These are phyloP conservation scores for Hydrolagus colliei DNA, from an alignment of 2,797 vertebrate genomes.

Conservation along the genomic window DNA sequence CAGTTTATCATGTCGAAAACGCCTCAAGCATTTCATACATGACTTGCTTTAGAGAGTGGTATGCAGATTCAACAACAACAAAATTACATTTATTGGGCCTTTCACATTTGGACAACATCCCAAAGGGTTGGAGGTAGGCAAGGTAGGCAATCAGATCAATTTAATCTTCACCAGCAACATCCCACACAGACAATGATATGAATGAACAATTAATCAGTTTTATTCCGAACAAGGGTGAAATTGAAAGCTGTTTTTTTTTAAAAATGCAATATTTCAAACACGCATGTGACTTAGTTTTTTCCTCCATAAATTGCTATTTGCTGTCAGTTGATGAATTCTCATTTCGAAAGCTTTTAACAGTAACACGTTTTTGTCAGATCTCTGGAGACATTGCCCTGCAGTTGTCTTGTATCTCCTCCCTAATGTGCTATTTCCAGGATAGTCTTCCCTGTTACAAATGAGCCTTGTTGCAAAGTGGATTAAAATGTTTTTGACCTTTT, in stretches of 20 bases:
- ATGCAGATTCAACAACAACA: no score
- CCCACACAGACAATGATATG: background rate
- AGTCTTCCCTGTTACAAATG: background rate
- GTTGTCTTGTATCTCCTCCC: background rate
- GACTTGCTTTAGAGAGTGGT: no score
- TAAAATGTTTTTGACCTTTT: conserved; percentile 14
- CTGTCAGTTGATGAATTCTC: background rate
- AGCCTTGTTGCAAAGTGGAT: conserved; percentile 16
- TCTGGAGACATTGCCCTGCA: background rate
- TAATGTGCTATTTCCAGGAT: background rate
- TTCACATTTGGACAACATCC: no score
- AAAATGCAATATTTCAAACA: background rate
- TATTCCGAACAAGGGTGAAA: background rate
- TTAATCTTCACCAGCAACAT: no score
- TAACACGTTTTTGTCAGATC: background rate
- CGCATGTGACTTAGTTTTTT: background rate
- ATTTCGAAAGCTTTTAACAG: conserved; percentile 2
- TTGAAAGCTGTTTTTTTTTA: background rate
- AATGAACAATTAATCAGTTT: background rate
- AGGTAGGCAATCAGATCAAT: no score
- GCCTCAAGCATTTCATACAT: no score
- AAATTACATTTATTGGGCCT: no score
- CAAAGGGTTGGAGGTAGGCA: no score
- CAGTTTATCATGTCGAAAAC: no score
- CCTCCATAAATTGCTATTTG: background rate